Evolutionary conservation across 1,140 invertebrate genomes (phyloP).

Genomic region (Sycobia sp.): DNA sequence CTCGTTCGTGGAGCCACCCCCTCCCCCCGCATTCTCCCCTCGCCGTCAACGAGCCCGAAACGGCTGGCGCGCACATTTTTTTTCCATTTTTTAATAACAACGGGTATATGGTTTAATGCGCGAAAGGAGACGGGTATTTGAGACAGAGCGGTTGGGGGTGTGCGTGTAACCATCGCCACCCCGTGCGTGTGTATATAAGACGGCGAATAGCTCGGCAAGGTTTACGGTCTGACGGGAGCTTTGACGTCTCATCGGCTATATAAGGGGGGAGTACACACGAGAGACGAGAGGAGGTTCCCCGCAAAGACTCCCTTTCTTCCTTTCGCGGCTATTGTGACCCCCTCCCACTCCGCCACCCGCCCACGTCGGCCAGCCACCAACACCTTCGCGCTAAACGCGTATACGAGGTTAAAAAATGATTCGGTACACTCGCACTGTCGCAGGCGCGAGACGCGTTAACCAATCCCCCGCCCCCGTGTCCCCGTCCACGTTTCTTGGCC

Average conservation of each 20-base stretch:
- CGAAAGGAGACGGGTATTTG: not conserved
- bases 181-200: not conserved
- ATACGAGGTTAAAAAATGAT: not conserved
- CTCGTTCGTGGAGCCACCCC: too few relatives aligned
- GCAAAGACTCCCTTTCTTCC: conserved; percentile 37
- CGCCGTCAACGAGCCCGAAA: not conserved
- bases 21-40: not conserved
- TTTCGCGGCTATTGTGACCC: too few relatives aligned
- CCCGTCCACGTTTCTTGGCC: not conserved
- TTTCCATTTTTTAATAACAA: too few relatives aligned
- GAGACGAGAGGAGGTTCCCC: conserved; percentile 21
- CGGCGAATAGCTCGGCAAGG: conserved; percentile 1
- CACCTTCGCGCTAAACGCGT: not conserved
- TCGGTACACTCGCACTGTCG: not conserved
- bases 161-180: not conserved
- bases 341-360: not conserved
- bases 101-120: too few relatives aligned
- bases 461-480: not conserved
- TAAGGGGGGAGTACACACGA: too few relatives aligned
- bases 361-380: not conserved
- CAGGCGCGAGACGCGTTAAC: not conserved
- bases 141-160: too few relatives aligned
- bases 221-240: conserved; percentile 13
- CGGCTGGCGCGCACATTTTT: not conserved
- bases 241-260: conserved; percentile 19